Base-by-base conservation (phyloP, 2,113 vertebrate species). In the Phoxinus phoxinus region DNA sequence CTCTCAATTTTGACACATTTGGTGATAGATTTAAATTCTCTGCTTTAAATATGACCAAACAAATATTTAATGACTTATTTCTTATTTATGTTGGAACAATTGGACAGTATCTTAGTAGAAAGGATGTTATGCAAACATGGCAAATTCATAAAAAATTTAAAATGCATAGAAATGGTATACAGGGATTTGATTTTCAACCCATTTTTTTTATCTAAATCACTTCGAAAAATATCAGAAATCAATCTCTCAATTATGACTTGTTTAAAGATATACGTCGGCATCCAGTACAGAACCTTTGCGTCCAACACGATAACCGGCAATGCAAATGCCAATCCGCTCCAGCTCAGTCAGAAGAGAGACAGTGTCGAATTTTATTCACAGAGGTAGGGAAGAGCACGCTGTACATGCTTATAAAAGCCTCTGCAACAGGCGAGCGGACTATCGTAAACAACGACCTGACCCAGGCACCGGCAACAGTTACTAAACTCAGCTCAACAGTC, bases 401-500 rank as follows among this genome's bases (percentile, higher is more conserved):
- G 80, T 37, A 41, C 48, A 35, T 56, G 9, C 48, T 72, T 58
- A 58, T 83, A 56, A 83, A 83, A 72, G 21, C 4, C 23, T 59
- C 51, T 59, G 51, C 53, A 79, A 79, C 76, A 59, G 35, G 76
- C 76, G 8, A 79, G 35, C 23, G 5, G 51, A 37, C 76, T 76
- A 53, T 76, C 9, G 27, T 53, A 76, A 53, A 81, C 72, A 83
- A 58, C 32, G 48, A 83, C 81, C 81, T 83, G 81, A 83, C 67
- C 81, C 67, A 83, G 48, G 12, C 81, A 83, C 27, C 53, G 15
- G 41, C 32, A 25, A 35, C 74, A 63, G 23, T 51, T 72, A 27
- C 65, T 72, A 80, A 85, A 85, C 65, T 56, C 78, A 78, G 69
- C 67, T 69, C 80, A 32, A 56, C 58, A 80, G 85, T 83, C 74